Conservation (phyloP, 2,113 vertebrate genomes). For the Myodes glareolus region DNA sequence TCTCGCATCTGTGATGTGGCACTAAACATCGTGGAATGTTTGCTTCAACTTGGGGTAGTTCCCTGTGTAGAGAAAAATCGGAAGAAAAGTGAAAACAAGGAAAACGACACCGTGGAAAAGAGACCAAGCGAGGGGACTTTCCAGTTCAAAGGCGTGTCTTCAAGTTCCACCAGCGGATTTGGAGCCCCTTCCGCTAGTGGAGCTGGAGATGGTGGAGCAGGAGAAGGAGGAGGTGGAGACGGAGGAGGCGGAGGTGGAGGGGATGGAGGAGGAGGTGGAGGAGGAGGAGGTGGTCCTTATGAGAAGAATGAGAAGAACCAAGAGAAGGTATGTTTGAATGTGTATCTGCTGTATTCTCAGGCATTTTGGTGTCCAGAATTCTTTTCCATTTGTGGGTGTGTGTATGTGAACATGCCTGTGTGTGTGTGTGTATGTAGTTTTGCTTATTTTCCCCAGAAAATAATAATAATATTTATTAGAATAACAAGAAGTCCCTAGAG, state of each 20-base stretch:
- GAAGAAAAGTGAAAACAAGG: conserved; percentile 94
- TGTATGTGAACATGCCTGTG: neutral
- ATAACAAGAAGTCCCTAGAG: neutral
- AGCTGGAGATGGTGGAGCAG: conserved; percentile 86
- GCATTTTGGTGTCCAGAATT: neutral
- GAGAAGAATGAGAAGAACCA: conserved; percentile 94
- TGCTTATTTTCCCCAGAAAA: neutral
- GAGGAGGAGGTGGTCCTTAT: conserved; percentile 88
- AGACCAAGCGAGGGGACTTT: conserved; percentile 90
- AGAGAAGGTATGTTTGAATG: conserved; percentile 87
- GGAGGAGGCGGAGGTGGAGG: conserved; percentile 82
- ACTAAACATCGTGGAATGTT: conserved; percentile 96
- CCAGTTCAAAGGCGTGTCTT: conserved; percentile 87
- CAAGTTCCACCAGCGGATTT: conserved; percentile 86
- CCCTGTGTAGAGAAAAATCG: conserved; percentile 92
- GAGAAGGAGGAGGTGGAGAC: conserved; percentile 84
- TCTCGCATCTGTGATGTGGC: conserved; percentile 97
- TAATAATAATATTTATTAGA: neutral
- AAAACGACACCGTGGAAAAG: conserved; percentile 90
- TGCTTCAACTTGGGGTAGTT: conserved; percentile 97
- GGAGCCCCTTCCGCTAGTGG: conserved; percentile 81
- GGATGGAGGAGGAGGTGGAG: conserved; percentile 85
- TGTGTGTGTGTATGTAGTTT: neutral
- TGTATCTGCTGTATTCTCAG: neutral
- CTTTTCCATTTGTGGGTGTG: neutral